These are phyloP conservation scores for Taenioides sp. DNA, from an alignment of 2,797 vertebrate species.

Conservation along the genomic window DNA sequence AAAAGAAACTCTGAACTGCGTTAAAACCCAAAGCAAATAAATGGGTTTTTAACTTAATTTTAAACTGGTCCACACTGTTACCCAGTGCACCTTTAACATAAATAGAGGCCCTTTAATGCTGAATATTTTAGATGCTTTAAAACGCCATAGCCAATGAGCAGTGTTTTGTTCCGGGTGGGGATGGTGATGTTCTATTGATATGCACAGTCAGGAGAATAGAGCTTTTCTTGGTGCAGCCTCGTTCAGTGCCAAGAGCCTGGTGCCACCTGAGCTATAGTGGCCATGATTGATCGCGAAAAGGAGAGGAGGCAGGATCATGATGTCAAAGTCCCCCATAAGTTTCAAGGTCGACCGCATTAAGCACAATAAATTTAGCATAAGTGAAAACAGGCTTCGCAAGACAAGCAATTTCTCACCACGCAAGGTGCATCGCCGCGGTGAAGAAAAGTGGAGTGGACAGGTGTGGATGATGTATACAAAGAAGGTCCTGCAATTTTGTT, in stretches of 20 bases:
- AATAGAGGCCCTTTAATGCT: neutral
- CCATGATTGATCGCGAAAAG: constrained; percentile 46
- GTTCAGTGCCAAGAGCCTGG: constrained; percentile 31
- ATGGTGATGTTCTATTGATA: constrained; percentile 17
- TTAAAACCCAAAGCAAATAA: too few relatives aligned
- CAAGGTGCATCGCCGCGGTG: constrained; percentile 13
- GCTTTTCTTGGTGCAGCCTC: constrained; percentile 17
- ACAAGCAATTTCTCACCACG: constrained; percentile 40
- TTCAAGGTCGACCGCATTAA: constrained; percentile 72
- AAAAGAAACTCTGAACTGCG: too few relatives aligned
- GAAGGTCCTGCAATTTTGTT: neutral
- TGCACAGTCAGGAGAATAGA: constrained; percentile 29
- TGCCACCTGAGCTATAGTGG: constrained; percentile 43
- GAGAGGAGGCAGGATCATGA: constrained; percentile 32
- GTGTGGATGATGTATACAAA: neutral
- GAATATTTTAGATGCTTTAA: neutral
- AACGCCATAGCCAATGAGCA: neutral
- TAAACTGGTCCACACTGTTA: too few relatives aligned
- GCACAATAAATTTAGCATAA: constrained; percentile 54
- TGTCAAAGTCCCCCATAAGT: constrained; percentile 29
- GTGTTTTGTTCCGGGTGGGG: too few relatives aligned
- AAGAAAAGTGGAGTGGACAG: constrained; percentile 21
- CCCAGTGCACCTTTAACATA: neutral
- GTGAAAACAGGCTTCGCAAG: constrained; percentile 31
- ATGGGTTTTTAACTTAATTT: too few relatives aligned